A percentile compares a stretch with the other conserved stretches of the same genome.
phyloP scores from a whole-genome alignment of 2,797 vertebrate species.

The Acropternis orthonyx region DNA sequence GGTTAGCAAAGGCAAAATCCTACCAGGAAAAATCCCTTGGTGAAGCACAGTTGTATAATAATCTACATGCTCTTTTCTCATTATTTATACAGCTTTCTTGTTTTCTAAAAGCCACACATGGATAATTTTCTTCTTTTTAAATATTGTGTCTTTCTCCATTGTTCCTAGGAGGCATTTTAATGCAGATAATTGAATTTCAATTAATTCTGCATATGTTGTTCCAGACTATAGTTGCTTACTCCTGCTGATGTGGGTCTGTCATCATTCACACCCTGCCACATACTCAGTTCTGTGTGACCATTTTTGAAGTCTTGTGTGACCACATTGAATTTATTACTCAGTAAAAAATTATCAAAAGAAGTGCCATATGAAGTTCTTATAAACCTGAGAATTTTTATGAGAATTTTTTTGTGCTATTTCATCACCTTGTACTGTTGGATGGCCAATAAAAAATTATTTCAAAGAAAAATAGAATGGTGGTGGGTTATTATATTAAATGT shows the following conservation, averaged over 20 bases:
- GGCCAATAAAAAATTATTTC: background rate
- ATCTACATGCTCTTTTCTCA: background rate
- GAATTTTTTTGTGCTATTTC: background rate
- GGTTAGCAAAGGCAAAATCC: background rate
- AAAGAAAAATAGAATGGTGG: background rate
- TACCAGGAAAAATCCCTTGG: background rate
- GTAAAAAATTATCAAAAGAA: background rate
- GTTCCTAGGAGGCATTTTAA: conserved; percentile 69
- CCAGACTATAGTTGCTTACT: conserved; percentile 53
- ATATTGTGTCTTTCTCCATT: conserved; percentile 51
- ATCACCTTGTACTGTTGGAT: background rate
- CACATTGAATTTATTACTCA: background rate
- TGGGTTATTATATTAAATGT: background rate
- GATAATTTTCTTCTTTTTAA: conserved; percentile 48
- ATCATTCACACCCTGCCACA: background rate
- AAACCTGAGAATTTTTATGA: background rate
- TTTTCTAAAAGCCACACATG: conserved; percentile 58
- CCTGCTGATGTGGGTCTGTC: conserved; percentile 21
- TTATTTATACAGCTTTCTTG: conserved; percentile 13
- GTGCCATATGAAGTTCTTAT: background rate
- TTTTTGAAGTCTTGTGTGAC: background rate
- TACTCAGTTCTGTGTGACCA: background rate
- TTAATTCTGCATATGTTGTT: conserved; percentile 69
- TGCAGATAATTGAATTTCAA: conserved; percentile 71
- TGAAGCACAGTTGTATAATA: background rate